Evolutionary conservation across 2,113 vertebrate species (phyloP).

Genomic region (Himantopus leucocephalus): DNA sequence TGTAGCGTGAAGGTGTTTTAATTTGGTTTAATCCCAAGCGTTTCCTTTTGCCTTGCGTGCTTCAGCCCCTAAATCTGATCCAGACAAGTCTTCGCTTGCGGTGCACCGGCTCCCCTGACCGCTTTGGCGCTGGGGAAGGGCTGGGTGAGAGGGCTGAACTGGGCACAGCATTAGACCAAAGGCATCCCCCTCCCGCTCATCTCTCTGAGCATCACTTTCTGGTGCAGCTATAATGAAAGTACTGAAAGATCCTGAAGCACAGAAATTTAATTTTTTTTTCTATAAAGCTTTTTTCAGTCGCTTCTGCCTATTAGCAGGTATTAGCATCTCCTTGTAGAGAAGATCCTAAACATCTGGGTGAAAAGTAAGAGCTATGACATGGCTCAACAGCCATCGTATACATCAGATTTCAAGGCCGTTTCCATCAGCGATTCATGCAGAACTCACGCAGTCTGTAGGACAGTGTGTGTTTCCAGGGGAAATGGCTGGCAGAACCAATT

Average conservation of each 20-base stretch:
- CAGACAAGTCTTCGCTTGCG: not conserved
- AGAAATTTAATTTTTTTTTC: not conserved
- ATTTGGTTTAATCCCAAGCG: not conserved
- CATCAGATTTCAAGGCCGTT: not conserved
- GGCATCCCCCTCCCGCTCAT: not conserved
- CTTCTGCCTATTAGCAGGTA: not conserved
- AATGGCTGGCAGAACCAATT: not conserved
- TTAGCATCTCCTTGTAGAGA: not conserved
- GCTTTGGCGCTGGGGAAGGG: not conserved
- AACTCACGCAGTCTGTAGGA: rapidly evolving
- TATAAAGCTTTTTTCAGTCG: not conserved
- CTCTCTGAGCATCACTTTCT: not conserved
- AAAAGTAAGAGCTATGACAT: not conserved
- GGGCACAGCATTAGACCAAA: not conserved
- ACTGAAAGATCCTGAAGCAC: not conserved
- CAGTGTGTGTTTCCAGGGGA: not conserved
- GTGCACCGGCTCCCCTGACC: not conserved
- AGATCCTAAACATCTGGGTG: not conserved
- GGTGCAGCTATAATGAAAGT: not conserved
- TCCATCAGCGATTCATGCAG: not conserved
- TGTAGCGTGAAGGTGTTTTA: not conserved
- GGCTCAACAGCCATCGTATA: not conserved
- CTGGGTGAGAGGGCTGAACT: not conserved
- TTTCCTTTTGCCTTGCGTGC: not conserved
- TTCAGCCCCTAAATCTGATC: not conserved